Conservation (phyloP, 2,113 vertebrate genomes). For the Platysteira castanea region DNA sequence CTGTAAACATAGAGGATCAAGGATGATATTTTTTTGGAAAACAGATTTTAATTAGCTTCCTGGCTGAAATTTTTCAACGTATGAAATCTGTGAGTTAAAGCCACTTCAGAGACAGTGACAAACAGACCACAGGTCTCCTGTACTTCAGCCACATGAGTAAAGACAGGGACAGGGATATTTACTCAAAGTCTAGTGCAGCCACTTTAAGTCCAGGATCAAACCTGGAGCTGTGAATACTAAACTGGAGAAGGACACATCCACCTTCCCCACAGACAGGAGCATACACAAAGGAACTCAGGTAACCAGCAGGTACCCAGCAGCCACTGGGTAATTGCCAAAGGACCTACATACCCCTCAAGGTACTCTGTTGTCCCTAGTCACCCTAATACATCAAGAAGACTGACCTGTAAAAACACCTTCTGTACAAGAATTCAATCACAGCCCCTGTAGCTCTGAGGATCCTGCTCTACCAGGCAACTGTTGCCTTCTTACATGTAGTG, state of each 20-base stretch:
- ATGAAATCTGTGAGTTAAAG: neutral
- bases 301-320: neutral
- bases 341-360: neutral
- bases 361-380: neutral
- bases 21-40: neutral
- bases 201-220: neutral
- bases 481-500: neutral
- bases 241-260: neutral
- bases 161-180: neutral
- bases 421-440: neutral
- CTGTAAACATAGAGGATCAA: neutral
- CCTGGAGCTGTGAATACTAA: neutral
- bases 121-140: neutral
- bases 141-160: neutral
- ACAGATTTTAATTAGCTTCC: neutral
- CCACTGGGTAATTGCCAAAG: neutral
- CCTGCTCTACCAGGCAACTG: neutral
- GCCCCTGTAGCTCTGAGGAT: neutral
- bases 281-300: neutral
- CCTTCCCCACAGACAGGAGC: neutral
- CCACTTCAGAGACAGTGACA: neutral
- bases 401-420: neutral
- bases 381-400: neutral
- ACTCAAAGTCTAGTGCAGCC: neutral
- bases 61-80: neutral